Evolutionary conservation across 2,113 vertebrate species (phyloP).

Genomic region (Phalacrocorax carbo): DNA sequence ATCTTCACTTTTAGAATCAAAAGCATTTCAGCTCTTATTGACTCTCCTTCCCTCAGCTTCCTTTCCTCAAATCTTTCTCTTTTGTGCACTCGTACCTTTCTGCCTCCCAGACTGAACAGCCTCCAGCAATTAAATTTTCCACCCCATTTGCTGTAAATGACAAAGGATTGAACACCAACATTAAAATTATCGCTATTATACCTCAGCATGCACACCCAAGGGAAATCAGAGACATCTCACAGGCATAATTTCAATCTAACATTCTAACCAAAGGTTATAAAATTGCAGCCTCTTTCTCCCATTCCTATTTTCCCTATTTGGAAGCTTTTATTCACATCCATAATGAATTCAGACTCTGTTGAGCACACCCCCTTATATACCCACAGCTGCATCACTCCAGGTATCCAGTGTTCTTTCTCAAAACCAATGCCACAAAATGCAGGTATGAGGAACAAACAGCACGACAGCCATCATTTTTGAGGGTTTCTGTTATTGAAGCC

Average conservation of each 20-base stretch:
- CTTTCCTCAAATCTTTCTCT: neutral
- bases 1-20: neutral
- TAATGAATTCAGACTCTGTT: neutral
- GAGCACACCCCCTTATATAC: neutral
- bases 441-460: neutral
- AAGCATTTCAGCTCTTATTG: neutral
- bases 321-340: constrained; percentile 4
- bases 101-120: neutral
- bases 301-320: neutral
- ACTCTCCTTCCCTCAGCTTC: neutral
- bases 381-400: neutral
- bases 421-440: neutral
- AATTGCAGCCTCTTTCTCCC: neutral
- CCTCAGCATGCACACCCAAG: neutral
- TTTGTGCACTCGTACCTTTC: neutral
- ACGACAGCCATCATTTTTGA: neutral
- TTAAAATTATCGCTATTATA: constrained; percentile 24
- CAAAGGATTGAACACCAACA: constrained; percentile 46
- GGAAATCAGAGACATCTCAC: constrained; percentile 56
- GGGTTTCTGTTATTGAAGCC: neutral
- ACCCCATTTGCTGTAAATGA: constrained; percentile 54
- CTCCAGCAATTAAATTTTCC: constrained; percentile 53
- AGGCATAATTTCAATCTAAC: constrained; percentile 26
- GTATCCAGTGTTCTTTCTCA: neutral
- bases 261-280: constrained; percentile 22